phyloP scores from a whole-genome alignment of 92 coral and sea anemone genomes.

The Parazoanthus swiftii region DNA sequence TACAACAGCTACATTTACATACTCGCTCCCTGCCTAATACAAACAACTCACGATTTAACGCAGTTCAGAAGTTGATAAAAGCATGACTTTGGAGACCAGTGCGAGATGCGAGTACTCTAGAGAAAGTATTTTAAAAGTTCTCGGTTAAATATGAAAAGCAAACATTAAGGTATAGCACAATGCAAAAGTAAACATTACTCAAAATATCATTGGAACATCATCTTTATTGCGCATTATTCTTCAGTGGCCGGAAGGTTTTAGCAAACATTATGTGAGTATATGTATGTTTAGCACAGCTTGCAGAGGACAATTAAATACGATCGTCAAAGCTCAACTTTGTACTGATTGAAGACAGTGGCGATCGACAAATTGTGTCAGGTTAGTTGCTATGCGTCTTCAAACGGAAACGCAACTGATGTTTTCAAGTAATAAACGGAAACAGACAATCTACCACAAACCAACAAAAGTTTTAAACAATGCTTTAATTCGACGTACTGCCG shows the following conservation, averaged over 20 bases:
- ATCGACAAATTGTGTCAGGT: background rate
- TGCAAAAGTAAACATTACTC: slow-evolving; percentile 14
- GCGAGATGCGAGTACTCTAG: background rate
- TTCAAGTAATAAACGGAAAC: slow-evolving; percentile 3
- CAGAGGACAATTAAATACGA: background rate
- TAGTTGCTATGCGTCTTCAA: slow-evolving; percentile 11
- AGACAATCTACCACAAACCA: background rate
- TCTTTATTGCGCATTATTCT: slow-evolving; percentile 34
- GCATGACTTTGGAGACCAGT: background rate
- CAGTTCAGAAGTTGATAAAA: background rate
- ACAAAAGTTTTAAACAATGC: background rate
- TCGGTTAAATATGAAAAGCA: background rate
- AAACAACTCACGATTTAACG: background rate
- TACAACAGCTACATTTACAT: background rate
- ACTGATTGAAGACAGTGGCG: background rate
- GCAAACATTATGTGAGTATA: slow-evolving; percentile 23
- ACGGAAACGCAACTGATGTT: slow-evolving; percentile 3
- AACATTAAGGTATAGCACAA: background rate
- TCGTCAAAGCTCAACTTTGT: background rate
- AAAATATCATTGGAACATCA: background rate
- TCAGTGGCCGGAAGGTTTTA: background rate
- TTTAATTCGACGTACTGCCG: background rate
- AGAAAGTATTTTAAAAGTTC: background rate
- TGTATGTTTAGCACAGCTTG: background rate
- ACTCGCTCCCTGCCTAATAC: background rate